Base-by-base conservation (phyloP, 2,113 vertebrate species). In the Phainopepla nitens region DNA sequence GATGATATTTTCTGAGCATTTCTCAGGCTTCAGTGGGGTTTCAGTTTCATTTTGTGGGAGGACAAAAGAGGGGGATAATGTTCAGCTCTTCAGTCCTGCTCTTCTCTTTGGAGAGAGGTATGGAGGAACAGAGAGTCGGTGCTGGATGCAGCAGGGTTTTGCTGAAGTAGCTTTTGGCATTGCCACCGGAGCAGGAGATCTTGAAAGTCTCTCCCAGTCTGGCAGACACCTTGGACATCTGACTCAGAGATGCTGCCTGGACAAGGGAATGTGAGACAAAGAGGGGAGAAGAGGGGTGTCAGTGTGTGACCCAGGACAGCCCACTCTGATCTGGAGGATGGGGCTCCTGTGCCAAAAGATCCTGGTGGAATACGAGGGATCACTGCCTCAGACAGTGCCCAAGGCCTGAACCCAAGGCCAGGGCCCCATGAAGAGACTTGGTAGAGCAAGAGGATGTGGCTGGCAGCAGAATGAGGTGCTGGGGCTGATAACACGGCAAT, bases 131-230 rank as follows among this genome's bases (percentile, higher is more conserved):
- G 24, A 62, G 54, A 77, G 45, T 20, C 29, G 54, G n/a, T n/a
- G 41, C 47, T 87, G 65, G 41, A n/a, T 62, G 65, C 41, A 54
- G n/a, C n/a, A 41, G 19, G 47, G 15, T 29, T 23, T 11, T 61
- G 6, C 50, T 33, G 42, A 9, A 18, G 13, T 44, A n/a, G 33
- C 3, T 57, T 21, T 31, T 57, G 71, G 20, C 1, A 17, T 17
- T 54, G n/a, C 23, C 4, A 20, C 3, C 3, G 0, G 41, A 57
- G 72, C 93, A 96, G 54, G 84, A 57, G 51, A 86, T 31, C 21
- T 15, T 16, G 56, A 6, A 7, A 4, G 6, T 45, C 2, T 47
- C 28, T 70, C 22, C 56, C 3, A 9, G 0, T 0, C 0, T 49
- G 22, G 25, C n/a, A 41, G 62, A 42, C n/a, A 47, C 3, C 1